Evolutionary conservation across 2,797 vertebrate genomes (phyloP), one percentile per base, ranked within the genome.

Genomic region (Salarias fasciatus): DNA sequence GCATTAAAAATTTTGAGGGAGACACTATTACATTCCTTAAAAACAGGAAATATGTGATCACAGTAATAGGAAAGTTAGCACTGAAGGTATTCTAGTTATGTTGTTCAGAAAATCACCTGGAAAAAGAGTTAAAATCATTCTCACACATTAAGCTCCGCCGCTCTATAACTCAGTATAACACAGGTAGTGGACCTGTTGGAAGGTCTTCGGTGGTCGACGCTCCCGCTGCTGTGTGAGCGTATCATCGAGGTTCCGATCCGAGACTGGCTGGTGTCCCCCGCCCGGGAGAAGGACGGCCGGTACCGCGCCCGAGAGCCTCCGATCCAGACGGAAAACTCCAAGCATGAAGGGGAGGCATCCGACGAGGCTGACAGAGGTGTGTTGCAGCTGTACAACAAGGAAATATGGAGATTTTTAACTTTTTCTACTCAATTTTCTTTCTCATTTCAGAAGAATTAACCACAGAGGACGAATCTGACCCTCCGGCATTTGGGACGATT

Each of bases 171-270:
- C 84, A 98, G 96, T 48, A 91, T 98, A 72, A 96, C 96, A 4
- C 95, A 97, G 93, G 94, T 97, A 70, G 80, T 94, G 31, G 94
- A 95, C 60, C 88, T 98, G 67, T 80, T 98, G 85, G 95, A 98
- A 72, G 93, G 90, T 42, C 79, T 98, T 41, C 91, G 87, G 24
- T 92, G 84, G 53, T 82, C 73, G 44, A 63, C 61, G 11, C 86
- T 97, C 44, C 90, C 93, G 42, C 74, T 97, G 40, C 68, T 91
- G 41, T 98, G 95, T 79, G 97, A 98, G 77, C 91, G 72, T 59
- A 89, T 97, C 82, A 46, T 92, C 0, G 95, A 98, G 73, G 92
- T 96, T 52, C 92, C 92, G 3, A 14, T 93, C 24, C 92, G 92
- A 69, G 89, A 95, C 6, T 98, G 97, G 97, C 6, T 94, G 76